Evolutionary conservation across 2,113 vertebrate genomes (phyloP).

Genomic region (Elanus axillaris): DNA sequence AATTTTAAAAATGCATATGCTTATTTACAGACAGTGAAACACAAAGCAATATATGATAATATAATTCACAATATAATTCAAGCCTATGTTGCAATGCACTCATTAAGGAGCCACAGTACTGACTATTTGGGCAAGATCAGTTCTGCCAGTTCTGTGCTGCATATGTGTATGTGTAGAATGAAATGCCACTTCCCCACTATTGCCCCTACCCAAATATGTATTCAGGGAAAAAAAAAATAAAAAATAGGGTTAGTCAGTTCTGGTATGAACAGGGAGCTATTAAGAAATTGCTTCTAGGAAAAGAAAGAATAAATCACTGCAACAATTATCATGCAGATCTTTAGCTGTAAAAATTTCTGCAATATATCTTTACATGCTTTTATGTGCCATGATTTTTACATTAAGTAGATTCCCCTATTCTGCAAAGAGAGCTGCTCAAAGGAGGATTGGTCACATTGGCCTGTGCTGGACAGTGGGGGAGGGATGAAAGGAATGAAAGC

Average conservation of each 20-base stretch:
- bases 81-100: neutral
- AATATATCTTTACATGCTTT: neutral
- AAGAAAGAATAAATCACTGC: neutral
- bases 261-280: neutral
- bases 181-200: neutral
- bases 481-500: slow-evolving; percentile 71
- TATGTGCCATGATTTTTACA: neutral
- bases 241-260: neutral
- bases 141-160: neutral
- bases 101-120: neutral
- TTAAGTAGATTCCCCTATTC: neutral
- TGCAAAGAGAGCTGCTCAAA: neutral
- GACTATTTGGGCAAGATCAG: neutral
- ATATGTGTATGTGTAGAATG: rapidly evolving
- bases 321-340: neutral
- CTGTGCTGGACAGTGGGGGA: slow-evolving; percentile 51
- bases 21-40: neutral
- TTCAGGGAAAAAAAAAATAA: neutral
- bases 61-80: neutral
- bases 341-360: neutral
- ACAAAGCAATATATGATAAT: neutral
- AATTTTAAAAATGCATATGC: neutral
- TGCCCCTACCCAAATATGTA: neutral
- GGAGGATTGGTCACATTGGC: neutral
- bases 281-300: neutral